Conservation (phyloP, 2,797 vertebrate genomes). For the Lycodopsis pacificus region DNA sequence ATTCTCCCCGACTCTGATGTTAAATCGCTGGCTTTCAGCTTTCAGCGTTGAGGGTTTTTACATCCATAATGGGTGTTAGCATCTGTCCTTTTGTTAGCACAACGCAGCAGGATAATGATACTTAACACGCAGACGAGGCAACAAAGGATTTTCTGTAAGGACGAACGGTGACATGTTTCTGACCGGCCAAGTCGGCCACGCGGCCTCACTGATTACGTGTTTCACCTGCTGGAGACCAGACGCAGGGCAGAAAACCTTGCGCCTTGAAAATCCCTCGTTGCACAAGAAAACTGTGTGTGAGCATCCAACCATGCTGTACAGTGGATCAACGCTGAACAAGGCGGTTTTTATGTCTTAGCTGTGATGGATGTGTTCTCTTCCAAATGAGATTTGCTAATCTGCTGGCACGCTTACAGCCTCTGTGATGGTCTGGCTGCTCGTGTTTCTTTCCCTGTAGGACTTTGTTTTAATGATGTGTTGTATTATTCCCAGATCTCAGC, state of each 20-base stretch:
- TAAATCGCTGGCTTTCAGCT: slow-evolving; percentile 19
- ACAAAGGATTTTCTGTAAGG: background rate
- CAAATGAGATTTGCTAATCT: background rate
- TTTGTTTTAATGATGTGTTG: slow-evolving; percentile 1
- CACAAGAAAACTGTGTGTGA: background rate
- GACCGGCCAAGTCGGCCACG: slow-evolving; percentile 1
- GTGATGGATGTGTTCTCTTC: slow-evolving; percentile 3
- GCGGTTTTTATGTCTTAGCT: background rate
- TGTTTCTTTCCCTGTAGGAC: background rate
- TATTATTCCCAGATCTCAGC: background rate
- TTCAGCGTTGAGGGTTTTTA: slow-evolving; percentile 28
- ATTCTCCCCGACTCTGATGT: slow-evolving; percentile 1
- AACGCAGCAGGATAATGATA: slow-evolving; percentile 3
- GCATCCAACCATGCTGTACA: background rate
- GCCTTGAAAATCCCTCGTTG: background rate
- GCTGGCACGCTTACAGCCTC: background rate
- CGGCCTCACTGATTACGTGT: background rate
- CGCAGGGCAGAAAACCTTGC: background rate
- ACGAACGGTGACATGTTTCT: background rate
- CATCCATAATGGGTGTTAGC: slow-evolving; percentile 20
- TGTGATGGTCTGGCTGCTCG: background rate
- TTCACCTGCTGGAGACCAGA: slow-evolving; percentile 6
- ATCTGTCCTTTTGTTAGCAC: slow-evolving; percentile 11
- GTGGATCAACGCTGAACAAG: background rate
- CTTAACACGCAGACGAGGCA: background rate